These are phyloP conservation scores for Frankliniella intonsa DNA, from an alignment of 2,888 invertebrate species.

Conservation along the genomic window DNA sequence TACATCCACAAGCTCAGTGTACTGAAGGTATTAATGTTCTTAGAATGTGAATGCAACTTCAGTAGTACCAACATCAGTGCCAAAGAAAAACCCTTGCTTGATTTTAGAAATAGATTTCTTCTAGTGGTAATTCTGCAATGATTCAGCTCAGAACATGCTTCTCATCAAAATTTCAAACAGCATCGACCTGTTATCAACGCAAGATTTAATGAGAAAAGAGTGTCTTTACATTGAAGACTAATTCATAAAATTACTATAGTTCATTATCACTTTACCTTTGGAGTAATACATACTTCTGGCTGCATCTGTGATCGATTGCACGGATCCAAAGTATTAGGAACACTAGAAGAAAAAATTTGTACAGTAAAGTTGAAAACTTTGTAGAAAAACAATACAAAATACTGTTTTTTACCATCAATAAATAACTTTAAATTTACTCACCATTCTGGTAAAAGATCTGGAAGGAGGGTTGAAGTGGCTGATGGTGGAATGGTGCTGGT, in stretches of 20 bases:
- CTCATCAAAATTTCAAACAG: not conserved
- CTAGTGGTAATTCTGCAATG: too few species aligned
- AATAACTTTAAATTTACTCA: not conserved
- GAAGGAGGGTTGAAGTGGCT: not conserved
- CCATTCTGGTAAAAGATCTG: conserved; percentile 9
- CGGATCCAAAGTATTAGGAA: not conserved
- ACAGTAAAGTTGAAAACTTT: not conserved
- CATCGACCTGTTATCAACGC: not conserved
- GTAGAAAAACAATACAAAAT: not conserved
- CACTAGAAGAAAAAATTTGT: not conserved
- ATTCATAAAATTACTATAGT: too few species aligned
- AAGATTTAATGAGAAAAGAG: too few species aligned
- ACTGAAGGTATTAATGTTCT: too few species aligned
- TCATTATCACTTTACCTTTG: not conserved
- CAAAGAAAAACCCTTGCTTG: too few species aligned
- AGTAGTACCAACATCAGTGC: too few species aligned
- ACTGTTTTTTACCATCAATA: too few species aligned
- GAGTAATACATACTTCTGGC: not conserved
- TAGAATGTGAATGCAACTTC: too few species aligned
- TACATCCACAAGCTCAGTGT: too few species aligned
- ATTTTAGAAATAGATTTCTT: too few species aligned
- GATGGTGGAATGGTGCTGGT: not conserved
- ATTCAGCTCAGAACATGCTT: not conserved
- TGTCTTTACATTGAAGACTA: too few species aligned
- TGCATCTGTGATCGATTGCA: not conserved